Percentiles rank a stretch among this genome's conserved stretches.
Conservation (phyloP, 2,888 invertebrate genomes). For the Acanthoscelides obtectus region DNA sequence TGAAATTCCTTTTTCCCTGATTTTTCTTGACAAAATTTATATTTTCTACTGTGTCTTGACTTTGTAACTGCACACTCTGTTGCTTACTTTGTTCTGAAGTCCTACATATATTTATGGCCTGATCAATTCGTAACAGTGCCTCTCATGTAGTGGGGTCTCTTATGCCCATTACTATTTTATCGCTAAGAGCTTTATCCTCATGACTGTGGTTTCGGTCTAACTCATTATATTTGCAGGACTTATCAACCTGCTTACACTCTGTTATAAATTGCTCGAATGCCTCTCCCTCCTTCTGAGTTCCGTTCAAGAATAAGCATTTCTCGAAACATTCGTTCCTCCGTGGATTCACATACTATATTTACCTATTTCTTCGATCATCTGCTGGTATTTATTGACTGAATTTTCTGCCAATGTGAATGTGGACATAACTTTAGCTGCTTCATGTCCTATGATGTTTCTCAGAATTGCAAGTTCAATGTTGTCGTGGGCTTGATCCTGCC, state of each 20-base stretch:
- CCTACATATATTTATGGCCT: constrained; percentile 23
- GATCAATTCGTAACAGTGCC: constrained; percentile 13
- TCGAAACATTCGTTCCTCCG: constrained; percentile 26
- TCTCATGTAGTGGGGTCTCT: constrained; percentile 20
- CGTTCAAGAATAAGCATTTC: constrained; percentile 24
- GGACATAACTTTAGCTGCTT: too few species aligned
- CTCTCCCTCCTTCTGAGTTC: constrained; percentile 23
- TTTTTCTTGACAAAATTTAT: constrained; percentile 2
- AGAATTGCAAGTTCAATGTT: constrained; percentile 22
- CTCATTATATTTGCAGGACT: constrained; percentile 15
- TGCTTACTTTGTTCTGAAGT: constrained; percentile 24
- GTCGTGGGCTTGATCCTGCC: constrained; percentile 19
- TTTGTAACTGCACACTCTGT: constrained; percentile 12
- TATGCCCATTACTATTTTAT: constrained; percentile 25
- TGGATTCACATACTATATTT: constrained; percentile 26
- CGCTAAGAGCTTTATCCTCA: constrained; percentile 22
- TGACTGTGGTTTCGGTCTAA: constrained; percentile 9
- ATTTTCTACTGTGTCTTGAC: neutral
- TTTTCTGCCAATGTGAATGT: constrained; percentile 12
- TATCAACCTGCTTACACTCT: constrained; percentile 14
- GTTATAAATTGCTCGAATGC: constrained; percentile 26
- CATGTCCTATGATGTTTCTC: constrained; percentile 23
- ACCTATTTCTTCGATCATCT: constrained; percentile 3
- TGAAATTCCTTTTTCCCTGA: constrained; percentile 3
- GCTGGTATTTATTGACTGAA: constrained; percentile 10